Evolutionary conservation across 2,888 invertebrate genomes (phyloP).

Genomic region (Eucriotettix oculatus): DNA sequence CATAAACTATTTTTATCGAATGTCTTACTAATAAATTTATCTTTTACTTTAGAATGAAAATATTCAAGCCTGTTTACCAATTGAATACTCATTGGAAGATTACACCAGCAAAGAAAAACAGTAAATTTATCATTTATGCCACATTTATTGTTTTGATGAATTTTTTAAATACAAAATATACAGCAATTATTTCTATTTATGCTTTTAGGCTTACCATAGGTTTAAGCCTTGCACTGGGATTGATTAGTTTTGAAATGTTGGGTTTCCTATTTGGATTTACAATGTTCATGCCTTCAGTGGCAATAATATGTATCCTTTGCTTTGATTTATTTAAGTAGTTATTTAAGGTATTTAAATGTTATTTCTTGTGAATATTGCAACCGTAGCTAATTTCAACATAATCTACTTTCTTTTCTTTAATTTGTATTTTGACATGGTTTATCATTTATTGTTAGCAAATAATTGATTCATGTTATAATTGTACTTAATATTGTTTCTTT

Average conservation of each 20-base stretch:
- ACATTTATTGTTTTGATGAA: not conserved
- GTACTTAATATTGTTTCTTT: no score
- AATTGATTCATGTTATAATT: no score
- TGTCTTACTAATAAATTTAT: no score
- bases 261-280: constrained; percentile 55
- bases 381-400: no score
- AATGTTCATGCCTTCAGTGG: constrained; percentile 51
- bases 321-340: not conserved
- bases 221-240: constrained; percentile 40
- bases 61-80: constrained; percentile 29
- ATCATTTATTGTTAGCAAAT: no score
- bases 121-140: constrained; percentile 14
- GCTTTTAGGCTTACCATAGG: constrained; percentile 45
- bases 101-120: constrained; percentile 26
- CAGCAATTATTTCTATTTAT: not conserved
- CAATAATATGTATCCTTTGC: constrained; percentile 58
- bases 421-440: no score
- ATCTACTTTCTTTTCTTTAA: no score
- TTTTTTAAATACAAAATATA: not conserved
- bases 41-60: constrained; percentile 25
- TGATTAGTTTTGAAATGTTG: constrained; percentile 45
- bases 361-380: not conserved
- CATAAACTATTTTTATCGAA: no score
- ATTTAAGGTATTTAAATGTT: not conserved
- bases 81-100: constrained; percentile 23